phyloP scores from a whole-genome alignment of 37 sponge, comb jelly and placozoan species.

The Aphrocallistes beatrix region DNA sequence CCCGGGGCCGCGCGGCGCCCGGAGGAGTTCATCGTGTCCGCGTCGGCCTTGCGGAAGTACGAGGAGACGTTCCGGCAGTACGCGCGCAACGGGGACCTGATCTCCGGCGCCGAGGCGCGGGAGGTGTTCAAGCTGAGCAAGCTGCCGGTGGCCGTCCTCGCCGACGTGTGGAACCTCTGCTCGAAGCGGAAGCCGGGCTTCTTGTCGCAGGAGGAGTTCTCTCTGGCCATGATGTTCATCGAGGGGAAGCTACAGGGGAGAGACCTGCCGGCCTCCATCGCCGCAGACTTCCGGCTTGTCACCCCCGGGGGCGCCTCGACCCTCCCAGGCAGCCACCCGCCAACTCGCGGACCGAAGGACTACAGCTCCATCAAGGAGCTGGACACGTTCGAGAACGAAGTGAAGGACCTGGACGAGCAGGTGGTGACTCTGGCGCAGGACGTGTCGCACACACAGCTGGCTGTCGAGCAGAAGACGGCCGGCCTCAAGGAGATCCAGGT shows the following conservation, averaged over 20 bases:
- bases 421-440: neutral
- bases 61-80: neutral
- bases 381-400: neutral
- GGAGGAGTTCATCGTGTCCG: neutral
- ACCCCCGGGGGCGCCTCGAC: neutral
- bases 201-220: neutral
- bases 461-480: neutral
- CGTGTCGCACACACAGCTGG: neutral
- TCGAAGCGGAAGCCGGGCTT: neutral
- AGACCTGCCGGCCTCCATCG: neutral
- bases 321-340: neutral
- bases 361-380: neutral
- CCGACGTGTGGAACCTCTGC: neutral
- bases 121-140: neutral
- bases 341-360: neutral
- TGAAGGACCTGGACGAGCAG: neutral
- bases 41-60: neutral
- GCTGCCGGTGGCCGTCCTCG: neutral
- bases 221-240: neutral
- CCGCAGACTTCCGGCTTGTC: neutral
- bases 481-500: neutral
- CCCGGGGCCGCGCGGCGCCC: neutral
- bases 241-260: neutral
- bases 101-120: neutral
- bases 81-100: neutral